These are phyloP conservation scores for Candoia aspera DNA, from an alignment of 2,113 vertebrate genomes.

Conservation along the genomic window DNA sequence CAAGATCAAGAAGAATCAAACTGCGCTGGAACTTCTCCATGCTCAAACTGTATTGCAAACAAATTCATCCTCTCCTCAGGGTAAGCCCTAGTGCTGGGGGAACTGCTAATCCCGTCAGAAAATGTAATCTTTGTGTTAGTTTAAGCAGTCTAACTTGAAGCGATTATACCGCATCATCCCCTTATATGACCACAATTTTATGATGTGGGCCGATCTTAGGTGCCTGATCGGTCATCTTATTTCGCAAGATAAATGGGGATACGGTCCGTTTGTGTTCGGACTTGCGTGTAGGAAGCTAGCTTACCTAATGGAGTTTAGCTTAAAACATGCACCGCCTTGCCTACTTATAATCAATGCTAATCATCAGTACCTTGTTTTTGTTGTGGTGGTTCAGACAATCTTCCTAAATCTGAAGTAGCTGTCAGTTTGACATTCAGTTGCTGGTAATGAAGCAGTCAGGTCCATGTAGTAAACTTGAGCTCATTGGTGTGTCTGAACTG, in stretches of 20 bases:
- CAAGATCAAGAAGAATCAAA: slow-evolving; percentile 90
- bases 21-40: slow-evolving; percentile 89
- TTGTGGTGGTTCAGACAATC: neutral
- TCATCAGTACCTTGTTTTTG: neutral
- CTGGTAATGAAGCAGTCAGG: neutral
- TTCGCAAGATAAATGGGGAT: neutral
- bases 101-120: fast-evolving
- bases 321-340: neutral
- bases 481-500: neutral
- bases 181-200: neutral
- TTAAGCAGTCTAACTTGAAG: neutral
- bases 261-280: neutral
- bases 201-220: neutral
- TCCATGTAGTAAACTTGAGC: neutral
- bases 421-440: neutral
- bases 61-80: slow-evolving; percentile 89
- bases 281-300: neutral
- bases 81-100: slow-evolving; percentile 65
- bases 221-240: neutral
- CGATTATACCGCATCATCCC: neutral
- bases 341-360: neutral
- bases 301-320: neutral
- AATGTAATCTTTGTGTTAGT: neutral
- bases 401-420: neutral
- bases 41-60: slow-evolving; percentile 85